Base-by-base conservation (phyloP, 1,140 invertebrate species). In the Delia radicum region DNA sequence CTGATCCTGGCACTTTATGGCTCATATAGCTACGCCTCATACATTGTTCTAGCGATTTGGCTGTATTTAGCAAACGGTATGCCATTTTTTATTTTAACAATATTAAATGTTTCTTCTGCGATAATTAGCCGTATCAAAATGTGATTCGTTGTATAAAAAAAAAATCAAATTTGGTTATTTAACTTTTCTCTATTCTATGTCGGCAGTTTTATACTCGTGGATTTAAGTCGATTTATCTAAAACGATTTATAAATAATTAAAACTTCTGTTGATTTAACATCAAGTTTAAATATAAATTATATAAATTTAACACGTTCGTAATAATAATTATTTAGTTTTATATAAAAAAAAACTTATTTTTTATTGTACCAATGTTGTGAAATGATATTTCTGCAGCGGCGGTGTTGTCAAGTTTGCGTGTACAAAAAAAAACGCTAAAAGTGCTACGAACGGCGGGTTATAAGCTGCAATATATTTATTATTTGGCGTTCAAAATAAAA, bases 41-140 rank as follows among this genome's bases (percentile, higher is more conserved):
- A 27, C 79, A 76, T 69, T 79, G 74, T 63, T 79, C 82, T 78
- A 85, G 75, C 12, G 79, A 76, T 74, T 81, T 81, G n/a, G 84
- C 79, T 31, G 84, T 77, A 73, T 78, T 78, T 13, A 85, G 71
- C 63, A 85, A 74, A 73, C 84, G 81, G 75, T 81, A 80, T 18
- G 84, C 84, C 84, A 85, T 85, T 63, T 5, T 46, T 42, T 29
- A 31, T 27, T 65, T 31, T 15, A 8, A 28, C 6, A 7, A 6
- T 13, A 61, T 7, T 21, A 15, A 10, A 10, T 4, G 28, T 28
- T 29, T 15, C 27, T 29, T 31, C 27, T 10, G n/a, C n/a, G n/a
- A n/a, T n/a, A 65, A 65, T 28, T 7, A 29, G 29, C 29, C 10
- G 29, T 26, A 28, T 8, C 7, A 65, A 6, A 18, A n/a, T 65